A percentile compares a stretch with the other conserved stretches of the same genome.
Conservation (phyloP, 1,140 invertebrate species). For the Paralvinella palmiformis region DNA sequence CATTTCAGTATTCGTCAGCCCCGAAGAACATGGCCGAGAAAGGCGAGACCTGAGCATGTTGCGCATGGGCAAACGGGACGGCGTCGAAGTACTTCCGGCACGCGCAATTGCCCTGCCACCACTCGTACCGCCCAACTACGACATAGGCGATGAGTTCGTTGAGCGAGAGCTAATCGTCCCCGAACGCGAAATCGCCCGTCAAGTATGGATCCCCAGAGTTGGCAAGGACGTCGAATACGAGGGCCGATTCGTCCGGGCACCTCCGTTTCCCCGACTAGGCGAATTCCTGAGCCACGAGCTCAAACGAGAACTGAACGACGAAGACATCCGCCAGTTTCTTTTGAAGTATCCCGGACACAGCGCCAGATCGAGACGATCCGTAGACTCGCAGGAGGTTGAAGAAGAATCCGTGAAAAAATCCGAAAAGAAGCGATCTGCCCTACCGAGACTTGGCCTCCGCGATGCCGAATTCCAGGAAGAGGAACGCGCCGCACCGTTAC, state of each 20-base stretch:
- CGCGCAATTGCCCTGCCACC: background rate
- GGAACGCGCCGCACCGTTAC: slow-evolving; percentile 5
- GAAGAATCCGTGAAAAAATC: background rate
- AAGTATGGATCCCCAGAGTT: slow-evolving; percentile 7
- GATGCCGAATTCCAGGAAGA: background rate
- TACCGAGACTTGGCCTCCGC: slow-evolving; percentile 4
- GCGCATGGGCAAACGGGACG: slow-evolving; percentile 7
- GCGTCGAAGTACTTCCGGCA: background rate
- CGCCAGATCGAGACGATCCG: background rate
- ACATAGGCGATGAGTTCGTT: background rate
- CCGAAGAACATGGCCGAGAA: background rate
- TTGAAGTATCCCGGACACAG: background rate
- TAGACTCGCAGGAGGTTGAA: background rate
- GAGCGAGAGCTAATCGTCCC: background rate
- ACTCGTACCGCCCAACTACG: background rate
- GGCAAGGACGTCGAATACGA: background rate
- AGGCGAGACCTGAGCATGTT: slow-evolving; percentile 5
- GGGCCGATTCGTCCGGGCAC: slow-evolving; percentile 1
- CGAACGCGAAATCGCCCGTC: background rate
- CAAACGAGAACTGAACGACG: slow-evolving; percentile 2
- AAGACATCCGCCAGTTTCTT: background rate
- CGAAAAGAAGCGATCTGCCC: background rate
- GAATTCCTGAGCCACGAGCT: background rate
- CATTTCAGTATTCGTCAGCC: background rate
- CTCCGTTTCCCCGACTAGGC: slow-evolving; percentile 9